phyloP scores from a whole-genome alignment of 2,113 vertebrate species.

The Brachypodius melanocephalos region DNA sequence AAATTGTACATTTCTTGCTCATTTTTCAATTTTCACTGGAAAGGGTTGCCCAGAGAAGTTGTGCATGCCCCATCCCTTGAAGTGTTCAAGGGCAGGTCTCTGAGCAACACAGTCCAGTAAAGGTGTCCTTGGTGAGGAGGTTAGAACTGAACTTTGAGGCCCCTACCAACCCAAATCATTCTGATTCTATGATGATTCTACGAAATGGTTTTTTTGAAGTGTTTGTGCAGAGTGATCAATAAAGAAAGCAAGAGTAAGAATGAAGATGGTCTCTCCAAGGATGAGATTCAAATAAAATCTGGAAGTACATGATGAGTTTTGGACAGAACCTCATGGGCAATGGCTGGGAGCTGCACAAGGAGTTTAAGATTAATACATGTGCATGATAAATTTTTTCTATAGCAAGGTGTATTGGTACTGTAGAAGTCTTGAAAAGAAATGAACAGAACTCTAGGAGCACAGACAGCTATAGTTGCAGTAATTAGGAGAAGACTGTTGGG shows the following conservation, averaged over 20 bases:
- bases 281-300: background rate
- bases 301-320: background rate
- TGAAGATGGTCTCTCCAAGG: background rate
- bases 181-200: background rate
- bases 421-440: background rate
- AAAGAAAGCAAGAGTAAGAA: background rate
- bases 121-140: background rate
- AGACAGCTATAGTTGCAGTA: background rate
- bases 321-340: background rate
- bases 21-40: background rate
- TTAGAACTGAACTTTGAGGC: background rate
- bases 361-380: background rate
- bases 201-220: background rate
- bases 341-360: background rate
- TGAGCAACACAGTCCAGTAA: background rate
- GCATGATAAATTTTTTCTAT: background rate
- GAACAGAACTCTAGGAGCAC: background rate
- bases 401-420: background rate
- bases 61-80: too few species aligned
- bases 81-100: background rate
- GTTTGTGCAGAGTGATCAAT: background rate
- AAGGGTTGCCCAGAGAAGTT: background rate
- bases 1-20: background rate
- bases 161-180: background rate
- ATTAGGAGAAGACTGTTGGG: background rate